phyloP scores from a whole-genome alignment of 2,888 invertebrate species.

The Ophonus ardosiacus region DNA sequence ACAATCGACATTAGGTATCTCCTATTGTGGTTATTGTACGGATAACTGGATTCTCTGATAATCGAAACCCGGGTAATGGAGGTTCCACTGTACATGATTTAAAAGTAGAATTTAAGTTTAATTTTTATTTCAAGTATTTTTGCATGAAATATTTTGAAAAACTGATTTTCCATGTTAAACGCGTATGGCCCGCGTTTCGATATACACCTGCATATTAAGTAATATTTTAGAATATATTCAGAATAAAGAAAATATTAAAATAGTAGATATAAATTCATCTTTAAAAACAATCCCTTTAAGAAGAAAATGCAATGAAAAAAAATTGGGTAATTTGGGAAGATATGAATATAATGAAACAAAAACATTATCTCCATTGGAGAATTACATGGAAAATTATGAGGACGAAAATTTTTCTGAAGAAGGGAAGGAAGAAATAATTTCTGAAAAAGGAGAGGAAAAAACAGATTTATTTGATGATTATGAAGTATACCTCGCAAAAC shows the following conservation, averaged over 20 bases:
- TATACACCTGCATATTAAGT: neutral
- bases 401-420: neutral
- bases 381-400: neutral
- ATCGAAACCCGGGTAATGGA: too few species aligned
- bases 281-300: neutral
- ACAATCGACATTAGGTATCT: too few species aligned
- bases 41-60: too few species aligned
- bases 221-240: neutral
- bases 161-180: too few species aligned
- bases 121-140: too few species aligned
- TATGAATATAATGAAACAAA: too few species aligned
- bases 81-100: too few species aligned
- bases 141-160: too few species aligned
- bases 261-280: neutral
- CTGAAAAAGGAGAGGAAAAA: constrained; percentile 66
- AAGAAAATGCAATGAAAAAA: neutral
- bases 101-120: too few species aligned
- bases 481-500: constrained; percentile 67
- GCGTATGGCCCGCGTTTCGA: too few species aligned
- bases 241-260: neutral
- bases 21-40: too few species aligned
- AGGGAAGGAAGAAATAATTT: neutral
- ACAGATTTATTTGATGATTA: constrained; percentile 70
- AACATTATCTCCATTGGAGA: too few species aligned
- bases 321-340: neutral